Percentiles rank a stretch among this genome's conserved stretches.
Evolutionary conservation across 2,113 vertebrate genomes (phyloP).

Genomic region (Calidris pygmaea): DNA sequence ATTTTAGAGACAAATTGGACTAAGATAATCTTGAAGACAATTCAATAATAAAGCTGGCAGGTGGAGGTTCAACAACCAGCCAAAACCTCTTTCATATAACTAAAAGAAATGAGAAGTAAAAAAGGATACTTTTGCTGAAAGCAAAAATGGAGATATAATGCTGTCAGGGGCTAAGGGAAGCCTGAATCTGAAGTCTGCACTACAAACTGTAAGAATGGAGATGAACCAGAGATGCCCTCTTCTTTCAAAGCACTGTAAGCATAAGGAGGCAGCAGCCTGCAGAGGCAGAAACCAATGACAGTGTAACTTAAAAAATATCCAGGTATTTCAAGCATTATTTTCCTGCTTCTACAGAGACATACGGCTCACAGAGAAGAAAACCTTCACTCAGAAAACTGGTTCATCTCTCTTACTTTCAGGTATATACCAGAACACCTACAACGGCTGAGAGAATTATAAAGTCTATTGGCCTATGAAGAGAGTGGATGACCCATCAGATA

Average conservation of each 20-base stretch:
- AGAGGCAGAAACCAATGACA: background rate
- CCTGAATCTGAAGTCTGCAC: background rate
- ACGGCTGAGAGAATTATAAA: background rate
- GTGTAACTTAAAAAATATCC: fast-evolving
- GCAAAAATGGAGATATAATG: background rate
- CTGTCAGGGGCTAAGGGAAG: background rate
- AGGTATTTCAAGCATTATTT: background rate
- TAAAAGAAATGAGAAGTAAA: background rate
- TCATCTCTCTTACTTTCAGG: background rate
- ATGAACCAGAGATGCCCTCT: background rate
- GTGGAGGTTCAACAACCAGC: background rate
- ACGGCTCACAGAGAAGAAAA: background rate
- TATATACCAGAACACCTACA: background rate
- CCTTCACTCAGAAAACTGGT: background rate
- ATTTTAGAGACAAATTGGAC: background rate
- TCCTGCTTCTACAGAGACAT: background rate
- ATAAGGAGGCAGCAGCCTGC: fast-evolving
- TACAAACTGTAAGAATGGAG: background rate
- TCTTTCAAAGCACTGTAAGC: background rate
- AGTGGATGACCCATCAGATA: background rate
- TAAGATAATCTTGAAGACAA: background rate
- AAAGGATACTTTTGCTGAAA: background rate
- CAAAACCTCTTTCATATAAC: background rate
- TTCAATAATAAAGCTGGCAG: background rate
- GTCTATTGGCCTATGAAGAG: background rate